Base-by-base conservation (phyloP, 2,888 invertebrate species). In the Luperina testacea region DNA sequence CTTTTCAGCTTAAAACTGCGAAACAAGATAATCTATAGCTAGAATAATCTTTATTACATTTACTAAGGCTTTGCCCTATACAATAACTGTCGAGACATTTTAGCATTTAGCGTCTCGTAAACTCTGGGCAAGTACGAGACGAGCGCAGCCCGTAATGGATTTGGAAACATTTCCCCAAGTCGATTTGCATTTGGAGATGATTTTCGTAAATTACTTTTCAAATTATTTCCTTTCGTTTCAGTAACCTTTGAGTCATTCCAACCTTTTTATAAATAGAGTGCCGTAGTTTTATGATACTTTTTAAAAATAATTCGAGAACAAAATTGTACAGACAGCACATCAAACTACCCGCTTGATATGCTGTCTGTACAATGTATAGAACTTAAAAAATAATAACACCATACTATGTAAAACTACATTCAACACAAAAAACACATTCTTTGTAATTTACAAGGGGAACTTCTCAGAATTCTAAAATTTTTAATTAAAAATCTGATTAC, bases 151-250 rank as follows among this genome's bases (percentile, higher is more conserved):
- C 59, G 57, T 88, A 86, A 88, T 88, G 82, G 88, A 81, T 84
- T 81, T 75, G 42, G 75, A 72, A 83, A 81, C 81, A 81, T 83
- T 88, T 79, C 74, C 78, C 64, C 67, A 53, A 70, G 74, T 68
- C 76, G 71, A 86, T 87, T 87, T 88, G 76, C 80, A 83, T 86
- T 78, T 57, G 42, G 73, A 81, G 73, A 87, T 67, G 71, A 78
- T 82, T 79, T 79, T 84, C 77, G 76, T 82, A 73, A 79, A 87
- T 83, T 73, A 78, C 51, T 72, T 84, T 86, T 87, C 69, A 82
- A 82, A 80, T 85, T 82, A 77, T 80, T 81, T 72, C 77, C 75
- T 79, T 75, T 85, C 59, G 61, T 77, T 78, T 73, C 72, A 86
- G 38, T 83, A 79, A 75, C 27, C 70, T 70, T 70, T 85, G 61